phyloP scores from a whole-genome alignment of 2,113 vertebrate genomes.

The Phalacrocorax brasilianus region DNA sequence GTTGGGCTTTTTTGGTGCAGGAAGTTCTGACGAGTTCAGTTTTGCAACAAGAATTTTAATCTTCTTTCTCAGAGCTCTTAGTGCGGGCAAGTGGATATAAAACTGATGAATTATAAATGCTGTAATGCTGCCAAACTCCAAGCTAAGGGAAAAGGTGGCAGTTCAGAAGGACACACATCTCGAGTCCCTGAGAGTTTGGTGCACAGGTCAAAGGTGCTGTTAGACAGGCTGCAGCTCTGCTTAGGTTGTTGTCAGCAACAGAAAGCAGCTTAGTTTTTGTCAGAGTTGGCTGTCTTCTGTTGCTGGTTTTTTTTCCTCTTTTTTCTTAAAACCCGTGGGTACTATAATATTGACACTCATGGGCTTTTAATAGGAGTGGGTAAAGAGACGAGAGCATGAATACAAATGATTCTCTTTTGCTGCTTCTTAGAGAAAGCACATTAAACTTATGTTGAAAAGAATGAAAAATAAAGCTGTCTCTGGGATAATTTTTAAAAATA shows the following conservation, averaged over 20 bases:
- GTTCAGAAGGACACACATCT: background rate
- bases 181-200: accelerated
- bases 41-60: background rate
- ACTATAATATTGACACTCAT: background rate
- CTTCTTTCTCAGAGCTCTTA: background rate
- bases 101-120: background rate
- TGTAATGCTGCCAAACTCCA: background rate
- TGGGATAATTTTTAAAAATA: background rate
- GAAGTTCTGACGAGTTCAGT: background rate
- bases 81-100: background rate
- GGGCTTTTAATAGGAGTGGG: background rate
- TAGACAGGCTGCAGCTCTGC: background rate
- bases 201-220: background rate
- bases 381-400: background rate
- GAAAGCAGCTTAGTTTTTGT: background rate
- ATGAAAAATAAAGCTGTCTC: background rate
- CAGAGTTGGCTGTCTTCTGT: background rate
- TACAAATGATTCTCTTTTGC: background rate
- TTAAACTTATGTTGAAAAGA: background rate
- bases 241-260: background rate
- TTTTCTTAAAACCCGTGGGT: background rate
- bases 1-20: background rate
- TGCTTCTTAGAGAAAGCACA: background rate
- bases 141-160: background rate
- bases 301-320: background rate